Base-by-base conservation (phyloP, 2,797 vertebrate genomes). In the Champsocephalus esox region DNA sequence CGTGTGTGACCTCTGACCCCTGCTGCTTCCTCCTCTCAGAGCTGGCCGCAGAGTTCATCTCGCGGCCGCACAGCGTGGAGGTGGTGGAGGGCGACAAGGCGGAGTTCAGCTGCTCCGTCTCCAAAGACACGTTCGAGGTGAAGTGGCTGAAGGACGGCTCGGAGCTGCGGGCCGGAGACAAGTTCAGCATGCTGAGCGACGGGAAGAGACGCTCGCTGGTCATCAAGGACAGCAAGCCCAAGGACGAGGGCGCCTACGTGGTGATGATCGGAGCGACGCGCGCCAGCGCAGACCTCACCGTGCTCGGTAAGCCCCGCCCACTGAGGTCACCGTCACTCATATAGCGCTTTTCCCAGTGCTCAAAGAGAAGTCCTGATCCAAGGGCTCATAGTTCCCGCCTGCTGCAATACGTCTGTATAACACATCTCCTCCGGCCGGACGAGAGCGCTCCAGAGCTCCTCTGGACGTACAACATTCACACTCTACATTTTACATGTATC, bases 11-110 rank as follows among this genome's bases (percentile, higher is more conserved):
- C 34, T 38, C 34, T 38, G 34, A 38, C 34, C 34, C 34, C 8
- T 38, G 6, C 28, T 28, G 4, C 14, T 48, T 49, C 9, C 16
- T 65, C 17, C 68, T 90, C 93, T 75, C 82, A 99, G 98, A 99
- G 93, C 95, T 99, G 85, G 97, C 98, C n/a, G 97, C 98, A 55
- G 98, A 99, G 91, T 99, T 99, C 90, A 95, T 97, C 87, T 95
- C 96, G 64, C 95, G 95, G 86, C 98, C 98, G 67, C 94, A 96
- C 79, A 96, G 94, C 80, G 91, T 96, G 87, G 98, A 98, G 82
- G 96, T 98, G 76, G 95, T 99, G 84, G 94, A 95, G 81, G 97
- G 97, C 79, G 94, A 98, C 88, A 97, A 96, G 84, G 98, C 97
- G 46, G 96, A 97, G 91, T 99, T 99, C 93, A 92, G 91, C 73